These are phyloP conservation scores for Kryptopterus vitreolus DNA, from an alignment of 2,797 vertebrate species.

Conservation along the genomic window DNA sequence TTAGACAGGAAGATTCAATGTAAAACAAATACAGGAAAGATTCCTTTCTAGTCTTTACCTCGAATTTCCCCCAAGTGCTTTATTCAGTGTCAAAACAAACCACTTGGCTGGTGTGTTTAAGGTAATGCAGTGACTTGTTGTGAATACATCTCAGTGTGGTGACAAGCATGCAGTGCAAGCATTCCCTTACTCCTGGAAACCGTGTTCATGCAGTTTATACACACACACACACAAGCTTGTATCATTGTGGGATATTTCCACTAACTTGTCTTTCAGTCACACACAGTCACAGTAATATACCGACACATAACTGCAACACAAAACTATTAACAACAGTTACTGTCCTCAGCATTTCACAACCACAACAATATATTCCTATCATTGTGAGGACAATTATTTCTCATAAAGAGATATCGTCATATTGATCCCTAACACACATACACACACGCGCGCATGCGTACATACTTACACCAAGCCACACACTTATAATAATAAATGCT, in stretches of 20 bases:
- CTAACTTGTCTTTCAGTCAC: not conserved
- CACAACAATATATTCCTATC: not conserved
- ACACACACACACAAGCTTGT: slow-evolving; percentile 38
- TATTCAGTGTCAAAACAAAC: slow-evolving; percentile 41
- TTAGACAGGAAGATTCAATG: not conserved
- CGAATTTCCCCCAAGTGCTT: slow-evolving; percentile 24
- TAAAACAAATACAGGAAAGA: slow-evolving; percentile 1
- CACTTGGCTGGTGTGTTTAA: slow-evolving; percentile 40
- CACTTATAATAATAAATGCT: not conserved
- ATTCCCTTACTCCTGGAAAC: slow-evolving; percentile 44
- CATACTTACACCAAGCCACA: not conserved
- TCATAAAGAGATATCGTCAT: not conserved
- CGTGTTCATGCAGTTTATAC: slow-evolving; percentile 64
- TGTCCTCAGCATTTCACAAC: not conserved
- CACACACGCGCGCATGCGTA: slow-evolving; percentile 25
- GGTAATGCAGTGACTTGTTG: slow-evolving; percentile 36
- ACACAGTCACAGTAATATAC: too few species aligned
- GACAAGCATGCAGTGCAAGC: slow-evolving; percentile 63
- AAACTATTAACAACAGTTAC: not conserved
- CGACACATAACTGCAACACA: not conserved
- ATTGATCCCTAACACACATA: not conserved
- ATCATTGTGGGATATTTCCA: not conserved
- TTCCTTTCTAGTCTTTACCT: slow-evolving; percentile 13
- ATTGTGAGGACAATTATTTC: not conserved
- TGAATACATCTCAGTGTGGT: slow-evolving; percentile 57